Conservation (phyloP, 2,113 vertebrate species). For the Semicossyphus pulcher region DNA sequence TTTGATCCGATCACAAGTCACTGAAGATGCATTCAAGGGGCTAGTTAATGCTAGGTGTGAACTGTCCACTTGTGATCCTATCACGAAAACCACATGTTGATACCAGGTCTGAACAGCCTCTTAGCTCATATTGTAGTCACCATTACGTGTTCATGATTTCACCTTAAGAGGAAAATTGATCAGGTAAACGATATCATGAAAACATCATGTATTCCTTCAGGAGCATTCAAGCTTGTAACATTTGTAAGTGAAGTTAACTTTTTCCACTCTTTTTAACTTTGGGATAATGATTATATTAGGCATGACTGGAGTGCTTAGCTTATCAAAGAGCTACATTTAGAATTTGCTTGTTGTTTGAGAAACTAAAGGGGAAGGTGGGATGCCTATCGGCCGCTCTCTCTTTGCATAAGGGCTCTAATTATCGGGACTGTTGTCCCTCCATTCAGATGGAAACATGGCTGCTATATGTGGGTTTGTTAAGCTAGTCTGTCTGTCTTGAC, state of each 20-base stretch:
- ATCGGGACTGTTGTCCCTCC: conserved; percentile 32
- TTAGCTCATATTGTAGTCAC: too few species aligned
- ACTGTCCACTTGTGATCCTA: too few species aligned
- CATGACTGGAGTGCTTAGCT: conserved; percentile 29
- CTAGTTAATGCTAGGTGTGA: too few species aligned
- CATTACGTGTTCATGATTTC: too few species aligned
- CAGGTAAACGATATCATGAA: conserved; percentile 11
- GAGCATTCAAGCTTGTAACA: conserved; percentile 21
- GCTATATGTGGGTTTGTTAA: conserved; percentile 59
- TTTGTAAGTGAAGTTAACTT: conserved; percentile 16
- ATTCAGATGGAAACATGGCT: conserved; percentile 27
- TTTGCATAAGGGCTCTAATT: conserved; percentile 43
- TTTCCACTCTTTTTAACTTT: conserved; percentile 35
- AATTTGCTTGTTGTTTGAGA: conserved; percentile 51
- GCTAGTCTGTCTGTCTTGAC: conserved; percentile 47
- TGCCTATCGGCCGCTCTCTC: conserved; percentile 30
- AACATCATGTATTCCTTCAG: conserved; percentile 6
- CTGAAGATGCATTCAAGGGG: too few species aligned
- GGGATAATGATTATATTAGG: neutral
- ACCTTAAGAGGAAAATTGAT: conserved; percentile 10
- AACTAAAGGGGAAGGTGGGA: conserved; percentile 8
- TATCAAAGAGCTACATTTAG: conserved; percentile 42
- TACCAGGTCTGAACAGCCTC: too few species aligned
- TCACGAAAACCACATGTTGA: too few species aligned
- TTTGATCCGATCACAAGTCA: too few species aligned